Conservation (phyloP, 2,888 invertebrate genomes). For the Caenorhabditis virilis region DNA sequence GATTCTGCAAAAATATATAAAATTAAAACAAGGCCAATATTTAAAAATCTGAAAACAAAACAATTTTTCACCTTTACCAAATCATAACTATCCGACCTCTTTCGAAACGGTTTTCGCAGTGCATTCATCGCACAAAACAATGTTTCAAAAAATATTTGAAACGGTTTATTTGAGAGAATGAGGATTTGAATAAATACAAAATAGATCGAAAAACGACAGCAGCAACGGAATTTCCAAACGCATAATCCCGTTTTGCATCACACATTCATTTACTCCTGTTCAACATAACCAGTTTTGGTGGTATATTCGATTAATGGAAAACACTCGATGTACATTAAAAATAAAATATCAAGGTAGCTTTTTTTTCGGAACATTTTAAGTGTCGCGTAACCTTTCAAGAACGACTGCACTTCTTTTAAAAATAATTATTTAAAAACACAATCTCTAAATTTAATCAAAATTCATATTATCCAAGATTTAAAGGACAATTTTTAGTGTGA, state of each 20-base stretch:
- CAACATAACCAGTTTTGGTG: conserved; percentile 18
- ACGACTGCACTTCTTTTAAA: no score
- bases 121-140: background rate
- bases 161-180: no score
- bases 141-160: no score
- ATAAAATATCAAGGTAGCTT: no score
- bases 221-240: no score
- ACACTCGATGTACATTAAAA: background rate
- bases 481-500: no score
- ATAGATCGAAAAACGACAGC: no score
- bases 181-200: no score
- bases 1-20: background rate
- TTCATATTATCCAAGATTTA: no score
- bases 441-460: no score
- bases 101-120: conserved; percentile 31
- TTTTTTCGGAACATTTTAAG: background rate
- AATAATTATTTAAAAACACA: no score
- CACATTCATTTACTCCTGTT: conserved; percentile 20
- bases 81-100: conserved; percentile 35
- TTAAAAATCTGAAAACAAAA: background rate
- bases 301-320: background rate
- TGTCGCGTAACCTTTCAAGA: no score
- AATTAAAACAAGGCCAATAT: background rate
- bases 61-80: background rate
- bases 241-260: conserved; percentile 40